A percentile compares a stretch with the other conserved stretches of the same genome.
Conservation (phyloP, 1,140 invertebrate species). For the Protaetia brevitarsis region DNA sequence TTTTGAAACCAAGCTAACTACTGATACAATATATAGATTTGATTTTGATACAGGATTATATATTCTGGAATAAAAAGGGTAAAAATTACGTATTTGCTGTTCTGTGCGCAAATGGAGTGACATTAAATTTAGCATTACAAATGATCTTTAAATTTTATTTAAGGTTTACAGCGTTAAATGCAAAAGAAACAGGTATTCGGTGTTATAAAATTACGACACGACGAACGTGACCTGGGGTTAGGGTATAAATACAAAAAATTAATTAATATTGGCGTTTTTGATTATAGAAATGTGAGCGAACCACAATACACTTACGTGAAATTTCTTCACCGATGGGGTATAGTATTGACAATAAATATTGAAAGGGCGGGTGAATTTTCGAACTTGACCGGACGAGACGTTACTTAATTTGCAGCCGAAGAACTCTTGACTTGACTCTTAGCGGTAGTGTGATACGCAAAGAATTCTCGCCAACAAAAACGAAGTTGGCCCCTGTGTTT, state of each 20-base stretch:
- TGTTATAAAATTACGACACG: not conserved
- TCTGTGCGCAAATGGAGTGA: not conserved
- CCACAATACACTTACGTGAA: no score
- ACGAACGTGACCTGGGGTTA: not conserved
- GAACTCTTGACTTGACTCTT: constrained; percentile 27
- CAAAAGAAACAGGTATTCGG: not conserved
- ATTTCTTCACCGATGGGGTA: no score
- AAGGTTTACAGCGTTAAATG: not conserved
- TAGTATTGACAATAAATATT: not conserved
- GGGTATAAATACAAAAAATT: not conserved
- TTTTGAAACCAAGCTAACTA: no score
- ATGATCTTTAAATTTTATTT: constrained; percentile 11
- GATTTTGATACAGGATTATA: no score
- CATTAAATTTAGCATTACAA: constrained; percentile 8
- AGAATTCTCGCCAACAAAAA: constrained; percentile 28
- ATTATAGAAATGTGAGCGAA: no score
- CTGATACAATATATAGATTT: no score
- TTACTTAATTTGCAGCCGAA: constrained; percentile 26
- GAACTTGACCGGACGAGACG: not conserved
- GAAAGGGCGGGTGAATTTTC: not conserved
- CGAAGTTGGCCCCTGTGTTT: constrained; percentile 32
- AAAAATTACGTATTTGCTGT: not conserved
- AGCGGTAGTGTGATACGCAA: constrained; percentile 24
- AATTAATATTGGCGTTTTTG: not conserved
- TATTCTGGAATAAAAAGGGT: not conserved